phyloP scores from a whole-genome alignment of 1,140 invertebrate genomes.

The Plectrocnemia conspersa region DNA sequence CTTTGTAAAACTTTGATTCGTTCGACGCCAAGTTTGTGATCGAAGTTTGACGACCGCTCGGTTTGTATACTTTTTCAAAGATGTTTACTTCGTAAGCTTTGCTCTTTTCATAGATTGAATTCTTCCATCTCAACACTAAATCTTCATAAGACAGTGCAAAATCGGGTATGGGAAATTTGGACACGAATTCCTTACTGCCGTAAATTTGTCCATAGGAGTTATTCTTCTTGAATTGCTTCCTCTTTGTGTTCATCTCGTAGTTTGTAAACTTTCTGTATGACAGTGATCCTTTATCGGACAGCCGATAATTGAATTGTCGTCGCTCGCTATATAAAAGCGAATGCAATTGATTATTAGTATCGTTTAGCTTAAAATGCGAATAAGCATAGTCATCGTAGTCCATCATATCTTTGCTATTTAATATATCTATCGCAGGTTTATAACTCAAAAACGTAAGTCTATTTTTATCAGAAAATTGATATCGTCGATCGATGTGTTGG shows the following conservation, averaged over 20 bases:
- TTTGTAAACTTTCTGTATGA: slow-evolving; percentile 23
- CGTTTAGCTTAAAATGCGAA: slow-evolving; percentile 26
- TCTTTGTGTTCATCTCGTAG: slow-evolving; percentile 29
- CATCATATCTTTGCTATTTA: slow-evolving; percentile 30
- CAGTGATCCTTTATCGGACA: slow-evolving; percentile 15
- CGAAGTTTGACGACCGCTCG: slow-evolving; percentile 20
- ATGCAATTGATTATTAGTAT: slow-evolving; percentile 29
- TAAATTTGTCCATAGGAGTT: slow-evolving; percentile 27
- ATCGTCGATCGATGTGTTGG: slow-evolving; percentile 20
- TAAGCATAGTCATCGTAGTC: slow-evolving; percentile 36
- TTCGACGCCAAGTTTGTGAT: slow-evolving; percentile 25
- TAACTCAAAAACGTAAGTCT: slow-evolving; percentile 21
- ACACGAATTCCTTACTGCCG: slow-evolving; percentile 31
- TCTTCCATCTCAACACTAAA: slow-evolving; percentile 35
- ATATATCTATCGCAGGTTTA: slow-evolving; percentile 27
- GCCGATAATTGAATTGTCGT: slow-evolving; percentile 25
- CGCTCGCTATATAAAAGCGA: slow-evolving; percentile 29
- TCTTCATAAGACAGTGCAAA: slow-evolving; percentile 39
- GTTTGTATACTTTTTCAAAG: slow-evolving; percentile 33
- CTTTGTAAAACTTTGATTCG: slow-evolving; percentile 23
- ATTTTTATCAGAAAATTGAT: slow-evolving; percentile 29
- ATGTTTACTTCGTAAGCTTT: slow-evolving; percentile 26
- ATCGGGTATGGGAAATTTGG: slow-evolving; percentile 37
- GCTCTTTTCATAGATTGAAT: slow-evolving; percentile 28
- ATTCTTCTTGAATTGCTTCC: slow-evolving; percentile 31